These are phyloP conservation scores for Hirtodrosophila cameraria DNA, from an alignment of 2,888 invertebrate species.

Conservation along the genomic window DNA sequence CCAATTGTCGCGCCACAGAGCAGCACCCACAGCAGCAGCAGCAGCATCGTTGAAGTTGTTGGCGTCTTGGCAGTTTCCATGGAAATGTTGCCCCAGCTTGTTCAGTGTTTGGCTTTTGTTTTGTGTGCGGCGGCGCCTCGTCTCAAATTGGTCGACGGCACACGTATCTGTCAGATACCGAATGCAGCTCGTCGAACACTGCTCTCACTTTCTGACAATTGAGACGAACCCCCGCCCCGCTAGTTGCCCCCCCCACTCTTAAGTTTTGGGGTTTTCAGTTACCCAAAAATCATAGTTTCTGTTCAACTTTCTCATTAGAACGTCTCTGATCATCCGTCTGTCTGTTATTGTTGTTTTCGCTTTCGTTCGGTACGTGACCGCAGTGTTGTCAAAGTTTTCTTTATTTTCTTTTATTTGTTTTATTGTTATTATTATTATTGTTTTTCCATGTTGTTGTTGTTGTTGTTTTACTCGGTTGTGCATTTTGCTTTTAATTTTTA, in stretches of 20 bases:
- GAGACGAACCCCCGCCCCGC: constrained; percentile 31
- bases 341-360: constrained; percentile 48
- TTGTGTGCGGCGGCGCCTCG: constrained; percentile 24
- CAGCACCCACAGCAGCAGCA: constrained; percentile 37
- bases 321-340: constrained; percentile 24
- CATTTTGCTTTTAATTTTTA: constrained; percentile 23
- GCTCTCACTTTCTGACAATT: constrained; percentile 68
- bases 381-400: constrained; percentile 36
- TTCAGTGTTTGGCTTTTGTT: constrained; percentile 69
- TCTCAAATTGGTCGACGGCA: constrained; percentile 46
- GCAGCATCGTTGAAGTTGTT: constrained; percentile 48
- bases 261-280: constrained; percentile 12
- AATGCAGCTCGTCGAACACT: constrained; percentile 21
- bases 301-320: constrained; percentile 73
- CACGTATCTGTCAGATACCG: constrained; percentile 68
- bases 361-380: constrained; percentile 68
- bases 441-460: constrained; percentile 6
- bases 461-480: constrained; percentile 11
- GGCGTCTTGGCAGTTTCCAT: constrained; percentile 61
- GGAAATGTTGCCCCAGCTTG: constrained; percentile 65
- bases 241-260: not conserved
- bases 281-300: constrained; percentile 49
- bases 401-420: constrained; percentile 2
- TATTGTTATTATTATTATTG: constrained; percentile 7
- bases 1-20: constrained; percentile 25